Evolutionary conservation across 1,140 invertebrate genomes (phyloP).

Genomic region (Eriocheir sinensis): DNA sequence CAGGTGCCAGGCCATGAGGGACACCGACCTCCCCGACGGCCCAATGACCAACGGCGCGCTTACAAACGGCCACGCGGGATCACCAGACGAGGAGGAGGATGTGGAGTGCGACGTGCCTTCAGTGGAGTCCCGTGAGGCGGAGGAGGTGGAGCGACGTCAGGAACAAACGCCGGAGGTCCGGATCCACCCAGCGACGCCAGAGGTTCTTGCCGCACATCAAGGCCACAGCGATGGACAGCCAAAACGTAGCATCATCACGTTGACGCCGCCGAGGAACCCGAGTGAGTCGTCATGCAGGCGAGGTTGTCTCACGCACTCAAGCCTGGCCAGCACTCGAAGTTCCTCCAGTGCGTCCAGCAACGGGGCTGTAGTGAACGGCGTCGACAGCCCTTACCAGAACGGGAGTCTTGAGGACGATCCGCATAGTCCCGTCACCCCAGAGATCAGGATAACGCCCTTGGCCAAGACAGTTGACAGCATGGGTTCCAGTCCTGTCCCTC

Average conservation of each 20-base stretch:
- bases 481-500: slow-evolving; percentile 35
- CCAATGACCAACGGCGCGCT: neutral
- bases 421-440: slow-evolving; percentile 44
- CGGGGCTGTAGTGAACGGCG: slow-evolving; percentile 56
- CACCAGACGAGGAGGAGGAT: neutral
- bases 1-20: slow-evolving; percentile 60
- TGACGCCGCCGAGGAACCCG: slow-evolving; percentile 68
- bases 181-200: slow-evolving; percentile 72
- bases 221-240: slow-evolving; percentile 59
- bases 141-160: neutral
- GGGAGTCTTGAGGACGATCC: slow-evolving; percentile 53
- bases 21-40: slow-evolving; percentile 50
- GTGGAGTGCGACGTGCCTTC: slow-evolving; percentile 56
- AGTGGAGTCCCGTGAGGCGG: slow-evolving; percentile 38
- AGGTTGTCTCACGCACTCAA: slow-evolving; percentile 32
- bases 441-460: slow-evolving; percentile 68
- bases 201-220: slow-evolving; percentile 71
- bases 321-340: slow-evolving; percentile 63
- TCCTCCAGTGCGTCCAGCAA: slow-evolving; percentile 58
- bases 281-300: slow-evolving; percentile 61
- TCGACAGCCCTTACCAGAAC: slow-evolving; percentile 57
- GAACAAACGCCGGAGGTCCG: slow-evolving; percentile 69
- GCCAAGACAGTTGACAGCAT: slow-evolving; percentile 12
- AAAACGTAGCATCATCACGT: slow-evolving; percentile 70
- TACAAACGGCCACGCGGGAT: slow-evolving; percentile 39